Evolutionary conservation across 2,113 vertebrate species (phyloP).

Genomic region (Tapirus terrestris): DNA sequence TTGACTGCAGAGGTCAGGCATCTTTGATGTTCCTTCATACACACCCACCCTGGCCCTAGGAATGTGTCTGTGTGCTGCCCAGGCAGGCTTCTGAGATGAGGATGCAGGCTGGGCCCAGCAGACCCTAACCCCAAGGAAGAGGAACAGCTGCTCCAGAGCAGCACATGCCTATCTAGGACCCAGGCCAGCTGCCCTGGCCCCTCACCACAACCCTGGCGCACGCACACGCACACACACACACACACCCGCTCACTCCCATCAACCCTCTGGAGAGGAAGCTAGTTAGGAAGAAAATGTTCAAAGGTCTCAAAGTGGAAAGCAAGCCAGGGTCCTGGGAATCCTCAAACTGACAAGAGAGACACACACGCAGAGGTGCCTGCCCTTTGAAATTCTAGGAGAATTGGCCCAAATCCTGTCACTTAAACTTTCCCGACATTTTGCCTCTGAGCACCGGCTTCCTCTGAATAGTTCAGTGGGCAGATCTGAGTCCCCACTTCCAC

Average conservation of each 20-base stretch:
- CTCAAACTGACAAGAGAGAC: not conserved
- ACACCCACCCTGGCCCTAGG: accelerated
- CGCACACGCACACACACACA: too few species aligned
- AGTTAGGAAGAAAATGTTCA: not conserved
- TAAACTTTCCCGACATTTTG: accelerated
- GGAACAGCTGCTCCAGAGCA: not conserved
- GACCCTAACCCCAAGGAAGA: not conserved
- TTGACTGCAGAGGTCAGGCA: not conserved
- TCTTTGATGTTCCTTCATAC: not conserved
- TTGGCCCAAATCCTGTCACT: not conserved
- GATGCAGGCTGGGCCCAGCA: not conserved
- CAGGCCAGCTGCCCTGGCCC: not conserved
- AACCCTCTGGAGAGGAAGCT: not conserved
- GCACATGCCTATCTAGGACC: not conserved
- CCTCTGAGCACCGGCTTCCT: not conserved
- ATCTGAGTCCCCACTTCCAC: not conserved
- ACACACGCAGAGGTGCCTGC: not conserved
- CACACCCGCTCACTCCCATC: accelerated
- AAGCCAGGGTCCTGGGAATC: not conserved
- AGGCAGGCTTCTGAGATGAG: not conserved
- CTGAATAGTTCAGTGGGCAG: not conserved
- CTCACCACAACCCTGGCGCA: not conserved
- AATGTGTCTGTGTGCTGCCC: too few species aligned
- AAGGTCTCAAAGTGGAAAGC: not conserved
- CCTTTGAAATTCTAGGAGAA: not conserved